phyloP scores from a whole-genome alignment of 1,140 invertebrate species.

The Musca vetustissima region DNA sequence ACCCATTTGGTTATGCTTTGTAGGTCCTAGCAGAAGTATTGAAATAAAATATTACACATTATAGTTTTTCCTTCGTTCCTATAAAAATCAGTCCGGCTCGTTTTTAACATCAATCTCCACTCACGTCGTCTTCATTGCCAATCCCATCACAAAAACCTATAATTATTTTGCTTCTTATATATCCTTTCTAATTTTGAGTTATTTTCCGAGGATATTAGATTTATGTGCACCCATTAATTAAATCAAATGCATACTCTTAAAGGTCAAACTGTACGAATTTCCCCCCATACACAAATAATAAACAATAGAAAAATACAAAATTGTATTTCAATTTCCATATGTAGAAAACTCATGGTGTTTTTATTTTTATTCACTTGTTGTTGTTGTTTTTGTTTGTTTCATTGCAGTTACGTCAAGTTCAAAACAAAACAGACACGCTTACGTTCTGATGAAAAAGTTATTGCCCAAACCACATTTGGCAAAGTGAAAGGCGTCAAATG shows the following conservation, averaged over 20 bases:
- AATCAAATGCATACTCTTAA: not conserved
- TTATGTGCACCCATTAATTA: too few relatives aligned
- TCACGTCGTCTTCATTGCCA: too few relatives aligned
- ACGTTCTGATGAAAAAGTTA: slow-evolving; percentile 49
- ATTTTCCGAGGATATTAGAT: too few relatives aligned
- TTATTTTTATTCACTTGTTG: not conserved
- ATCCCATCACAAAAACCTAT: too few relatives aligned
- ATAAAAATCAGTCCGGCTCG: too few relatives aligned
- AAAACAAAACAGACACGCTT: slow-evolving; percentile 51
- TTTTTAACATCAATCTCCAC: too few relatives aligned
- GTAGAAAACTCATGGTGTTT: not conserved
- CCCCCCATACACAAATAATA: not conserved
- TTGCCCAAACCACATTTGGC: slow-evolving; percentile 44
- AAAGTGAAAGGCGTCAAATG: slow-evolving; percentile 50
- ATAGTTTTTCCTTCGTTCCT: too few relatives aligned
- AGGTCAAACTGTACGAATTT: not conserved
- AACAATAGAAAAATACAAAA: not conserved
- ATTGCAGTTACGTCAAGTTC: slow-evolving; percentile 51
- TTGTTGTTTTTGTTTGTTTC: not conserved
- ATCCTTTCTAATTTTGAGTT: too few relatives aligned
- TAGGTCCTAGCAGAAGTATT: too few relatives aligned
- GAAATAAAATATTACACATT: too few relatives aligned
- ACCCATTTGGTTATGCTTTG: too few relatives aligned
- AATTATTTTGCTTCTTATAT: too few relatives aligned
- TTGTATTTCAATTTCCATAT: not conserved